Evolutionary conservation across 2,888 invertebrate species (phyloP), one percentile per base, ranked within the genome.

Genomic region (Apamea epomidion): DNA sequence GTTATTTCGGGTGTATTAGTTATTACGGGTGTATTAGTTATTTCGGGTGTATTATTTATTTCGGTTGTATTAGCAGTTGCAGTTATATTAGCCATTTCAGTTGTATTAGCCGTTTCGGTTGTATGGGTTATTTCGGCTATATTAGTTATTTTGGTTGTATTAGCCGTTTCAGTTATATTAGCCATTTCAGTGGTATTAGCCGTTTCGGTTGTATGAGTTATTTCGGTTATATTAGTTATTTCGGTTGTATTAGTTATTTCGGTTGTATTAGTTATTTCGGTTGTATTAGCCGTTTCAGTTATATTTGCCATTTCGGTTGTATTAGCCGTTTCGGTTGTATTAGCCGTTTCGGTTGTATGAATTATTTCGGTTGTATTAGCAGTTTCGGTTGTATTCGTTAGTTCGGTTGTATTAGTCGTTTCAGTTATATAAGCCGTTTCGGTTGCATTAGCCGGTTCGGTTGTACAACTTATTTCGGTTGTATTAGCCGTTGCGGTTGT

Each of bases 371-470:
- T 45, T 25, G 64, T 32, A 32, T 29, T 29, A 29, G 7, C 2
- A 7, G 14, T 25, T 70, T 51, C 32, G 14, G 12, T 70, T 51
- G 29, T 45, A 48, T 65, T 37, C 37, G 48, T 7, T 18, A 42
- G 16, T 71, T 77, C 65, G 1, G 67, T 58, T 42, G 32, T 58
- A 37, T 73, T 51, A 16, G 68, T 16, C 18, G 54, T 62, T 76
- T 70, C 60, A 3, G 37, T 37, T 10, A 48, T 69, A 69, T 48
- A 12, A 29, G 48, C 14, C 21, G 18, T 10, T 21, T 37, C 64
- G 0, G 54, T 72, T 29, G 29, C 54, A 42, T 75, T 32, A 25
- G 71, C 18, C 3, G 51, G 45, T 78, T 75, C 51, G 4, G 29
- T 42, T 18, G 58, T 51, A 32, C 29, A 8, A 29, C 29, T 1